Evolutionary conservation across 2,888 invertebrate genomes (phyloP), one percentile per base, ranked within the genome.

Genomic region (Perithous albicinctus): DNA sequence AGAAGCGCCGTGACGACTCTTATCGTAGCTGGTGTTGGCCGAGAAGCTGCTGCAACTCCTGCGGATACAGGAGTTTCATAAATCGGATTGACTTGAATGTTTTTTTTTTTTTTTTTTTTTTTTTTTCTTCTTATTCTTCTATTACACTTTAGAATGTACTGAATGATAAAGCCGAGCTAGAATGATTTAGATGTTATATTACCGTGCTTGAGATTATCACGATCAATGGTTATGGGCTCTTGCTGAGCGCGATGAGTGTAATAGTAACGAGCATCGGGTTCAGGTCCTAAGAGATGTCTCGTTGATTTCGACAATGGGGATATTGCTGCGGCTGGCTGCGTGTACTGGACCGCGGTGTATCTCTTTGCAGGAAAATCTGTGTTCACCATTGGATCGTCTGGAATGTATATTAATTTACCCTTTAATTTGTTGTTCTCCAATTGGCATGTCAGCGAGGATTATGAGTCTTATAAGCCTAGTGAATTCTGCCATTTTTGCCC

Each of bases 281-380:
- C 93, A 7, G 96, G 96, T 66, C 96, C 95, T 83, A 96, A 93
- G 63, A 97, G 94, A 93, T 97, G 97, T 88, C 97, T 94, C 7
- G 97, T 97, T 10, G 97, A 96, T 93, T 97, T 97, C 18, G 96
- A 96, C 83, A 95, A 92, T 67, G 95, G 95, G 1, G 96, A 96
- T 77, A 95, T 95, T 74, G 94, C 94, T 88, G 96, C 96, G 84
- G 96, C 96, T 70, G 96, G 96, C 91, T 97, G 96, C 1, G 97
- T 97, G 92, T 96, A 97, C 88, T 96, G 96, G 87, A 96, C 95
- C 2, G 96, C 95, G 0, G 96, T 96, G 86, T 96, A 96, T n/a
- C 96, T 95, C 85, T 96, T 94, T 8, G 95, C 94, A 0, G 97
- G 97, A 88, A 96, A 96, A 85, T 96, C 96, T 4, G 97, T 97